phyloP scores from a whole-genome alignment of 2,113 vertebrate genomes.

The Rostratula benghalensis region DNA sequence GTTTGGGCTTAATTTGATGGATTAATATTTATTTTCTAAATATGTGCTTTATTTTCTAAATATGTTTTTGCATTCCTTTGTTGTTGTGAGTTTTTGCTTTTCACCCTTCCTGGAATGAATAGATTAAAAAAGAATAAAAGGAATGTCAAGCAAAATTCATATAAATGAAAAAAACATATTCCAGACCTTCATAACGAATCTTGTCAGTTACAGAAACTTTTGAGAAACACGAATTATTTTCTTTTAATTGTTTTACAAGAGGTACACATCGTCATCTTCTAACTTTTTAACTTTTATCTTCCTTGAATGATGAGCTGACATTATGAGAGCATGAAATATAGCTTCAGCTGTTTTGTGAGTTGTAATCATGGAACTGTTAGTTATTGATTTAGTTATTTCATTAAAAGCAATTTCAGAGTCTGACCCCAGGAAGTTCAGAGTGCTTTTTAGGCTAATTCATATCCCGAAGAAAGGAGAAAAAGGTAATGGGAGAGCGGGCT shows the following conservation, averaged over 20 bases:
- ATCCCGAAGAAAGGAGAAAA: neutral
- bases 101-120: neutral
- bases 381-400: conserved; percentile 22
- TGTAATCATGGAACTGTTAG: neutral
- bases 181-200: neutral
- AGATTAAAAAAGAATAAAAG: neutral
- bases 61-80: neutral
- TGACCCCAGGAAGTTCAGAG: neutral
- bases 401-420: neutral
- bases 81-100: neutral
- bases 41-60: neutral
- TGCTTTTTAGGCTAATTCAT: neutral
- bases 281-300: neutral
- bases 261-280: neutral
- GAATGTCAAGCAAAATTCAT: neutral
- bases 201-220: neutral
- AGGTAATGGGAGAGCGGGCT: neutral
- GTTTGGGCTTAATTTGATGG: neutral
- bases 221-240: neutral
- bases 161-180: neutral
- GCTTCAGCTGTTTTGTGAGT: neutral
- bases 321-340: neutral
- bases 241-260: neutral
- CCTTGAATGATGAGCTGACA: conserved; percentile 13
- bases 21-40: neutral